Base-by-base conservation (phyloP, 2,113 vertebrate species). In the Alethe diademata region DNA sequence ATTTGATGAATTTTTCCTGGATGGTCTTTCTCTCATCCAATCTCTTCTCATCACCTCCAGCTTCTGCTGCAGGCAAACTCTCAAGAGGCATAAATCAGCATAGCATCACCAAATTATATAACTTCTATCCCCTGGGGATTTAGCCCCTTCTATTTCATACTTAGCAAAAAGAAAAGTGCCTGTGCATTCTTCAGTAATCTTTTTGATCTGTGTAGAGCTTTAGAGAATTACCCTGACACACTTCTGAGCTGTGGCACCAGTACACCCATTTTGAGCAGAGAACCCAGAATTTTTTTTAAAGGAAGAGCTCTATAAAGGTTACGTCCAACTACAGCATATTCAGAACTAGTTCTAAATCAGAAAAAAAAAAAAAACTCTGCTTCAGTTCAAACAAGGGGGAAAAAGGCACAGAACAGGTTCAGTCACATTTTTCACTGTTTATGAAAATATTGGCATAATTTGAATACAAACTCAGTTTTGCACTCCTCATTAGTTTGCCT, bases 1-100 rank as follows among this genome's bases (percentile, higher is more conserved):
- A 90, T 86, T 93, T 93, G 92, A 93, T 92, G 82, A 95, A 80
- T 93, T 90, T 96, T 96, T 96, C 88, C 95, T 96, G 93, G 86
- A 94, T 92, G 88, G 93, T 95, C 93, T 93, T 95, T 93, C 86
- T 67, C 80, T 90, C 90, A 86, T 90, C 72, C 94, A 93, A 40
- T 90, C 88, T 78, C 93, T 93, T 88, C 94, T 96, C 88, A 95
- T 93, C 90, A 94, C 93, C 94, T 95, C 88, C 90, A 97, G 86
- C 90, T 96, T 96, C 92, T 95, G 72, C 92, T 94, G 67, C 79
- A 95, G 86, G 86, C 92, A 94, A 86, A 94, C 72, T 95, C 93
- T 97, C 88, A 90, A 88, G 69, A 94, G 75, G 72, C 90, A 90
- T 90, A 96, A 93, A 93, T 94, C 94, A 95, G 74, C 72, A 95